Evolutionary conservation across 2,888 invertebrate genomes (phyloP).

Genomic region (Callyntrura sp.): DNA sequence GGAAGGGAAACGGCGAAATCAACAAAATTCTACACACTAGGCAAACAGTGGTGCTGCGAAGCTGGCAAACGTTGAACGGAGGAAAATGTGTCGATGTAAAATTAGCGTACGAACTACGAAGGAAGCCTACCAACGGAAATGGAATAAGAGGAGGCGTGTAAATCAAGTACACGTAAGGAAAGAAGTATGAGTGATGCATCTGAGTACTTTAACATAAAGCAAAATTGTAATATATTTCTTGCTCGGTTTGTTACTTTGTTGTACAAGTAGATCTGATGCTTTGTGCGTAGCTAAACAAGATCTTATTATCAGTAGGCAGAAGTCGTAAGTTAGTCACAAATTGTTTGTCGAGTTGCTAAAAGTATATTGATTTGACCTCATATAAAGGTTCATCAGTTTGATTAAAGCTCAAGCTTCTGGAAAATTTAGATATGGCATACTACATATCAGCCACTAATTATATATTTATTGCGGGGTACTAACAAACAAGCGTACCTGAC

Average conservation of each 20-base stretch:
- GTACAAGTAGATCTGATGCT: not conserved
- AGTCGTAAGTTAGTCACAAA: not conserved
- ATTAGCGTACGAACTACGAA: not conserved
- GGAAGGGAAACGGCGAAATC: no score
- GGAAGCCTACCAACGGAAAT: not conserved
- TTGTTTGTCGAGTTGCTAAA: not conserved
- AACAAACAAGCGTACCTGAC: no score
- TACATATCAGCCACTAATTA: no score
- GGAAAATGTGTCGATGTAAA: not conserved
- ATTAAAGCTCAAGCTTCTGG: slow-evolving; percentile 23
- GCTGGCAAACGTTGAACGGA: no score
- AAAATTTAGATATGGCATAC: not conserved
- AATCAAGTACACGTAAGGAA: no score
- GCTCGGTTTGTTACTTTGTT: no score
- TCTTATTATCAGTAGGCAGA: not conserved
- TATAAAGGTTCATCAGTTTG: slow-evolving; percentile 60
- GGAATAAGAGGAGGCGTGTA: not conserved
- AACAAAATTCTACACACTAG: no score
- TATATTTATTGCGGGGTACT: no score
- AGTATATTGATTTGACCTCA: slow-evolving; percentile 69
- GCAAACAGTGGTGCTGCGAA: no score
- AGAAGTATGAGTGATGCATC: not conserved
- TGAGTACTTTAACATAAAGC: not conserved
- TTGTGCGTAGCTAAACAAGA: not conserved
- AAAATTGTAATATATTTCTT: not conserved